phyloP scores from a whole-genome alignment of 2,888 invertebrate genomes.

The Lithosia quadra region DNA sequence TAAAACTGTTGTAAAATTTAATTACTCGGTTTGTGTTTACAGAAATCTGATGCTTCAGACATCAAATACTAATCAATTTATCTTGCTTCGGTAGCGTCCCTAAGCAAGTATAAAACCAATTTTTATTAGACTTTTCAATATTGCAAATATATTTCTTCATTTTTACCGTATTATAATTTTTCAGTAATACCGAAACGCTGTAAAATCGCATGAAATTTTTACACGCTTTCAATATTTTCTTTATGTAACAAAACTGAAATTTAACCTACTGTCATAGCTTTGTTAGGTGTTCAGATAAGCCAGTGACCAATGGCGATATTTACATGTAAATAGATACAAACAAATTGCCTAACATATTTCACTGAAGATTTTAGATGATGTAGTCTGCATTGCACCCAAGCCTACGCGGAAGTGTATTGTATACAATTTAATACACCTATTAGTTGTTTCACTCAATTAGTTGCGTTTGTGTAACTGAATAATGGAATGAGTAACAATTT shows the following conservation, averaged over 20 bases:
- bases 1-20: neutral
- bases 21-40: neutral
- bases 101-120: slow-evolving; percentile 23
- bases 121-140: slow-evolving; percentile 1
- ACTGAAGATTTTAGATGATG: neutral
- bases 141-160: neutral
- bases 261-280: neutral
- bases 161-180: slow-evolving; percentile 12
- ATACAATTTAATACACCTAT: neutral
- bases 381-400: neutral
- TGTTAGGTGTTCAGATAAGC: neutral
- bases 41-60: neutral
- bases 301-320: neutral
- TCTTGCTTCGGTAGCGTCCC: slow-evolving; percentile 17
- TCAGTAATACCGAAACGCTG: slow-evolving; percentile 28
- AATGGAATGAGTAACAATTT: neutral
- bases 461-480: no score
- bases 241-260: slow-evolving; percentile 34
- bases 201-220: slow-evolving; percentile 39
- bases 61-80: slow-evolving; percentile 11
- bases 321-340: slow-evolving; percentile 1
- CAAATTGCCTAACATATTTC: neutral
- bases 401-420: neutral
- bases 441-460: neutral
- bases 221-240: slow-evolving; percentile 36